Evolutionary conservation across 2,888 invertebrate species (phyloP).

Genomic region (Unio pictorum): DNA sequence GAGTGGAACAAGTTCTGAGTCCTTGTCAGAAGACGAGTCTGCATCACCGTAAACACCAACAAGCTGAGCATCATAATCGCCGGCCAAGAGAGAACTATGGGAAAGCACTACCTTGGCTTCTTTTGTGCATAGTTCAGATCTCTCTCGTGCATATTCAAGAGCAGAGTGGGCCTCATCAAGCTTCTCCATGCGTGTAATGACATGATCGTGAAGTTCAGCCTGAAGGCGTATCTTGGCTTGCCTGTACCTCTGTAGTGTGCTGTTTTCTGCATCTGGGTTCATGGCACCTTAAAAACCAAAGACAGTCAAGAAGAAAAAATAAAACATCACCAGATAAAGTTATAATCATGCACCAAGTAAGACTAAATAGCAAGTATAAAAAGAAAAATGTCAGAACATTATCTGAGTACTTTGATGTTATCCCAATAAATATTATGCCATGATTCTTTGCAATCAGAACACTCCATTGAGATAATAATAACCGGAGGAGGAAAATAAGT

Average conservation of each 20-base stretch:
- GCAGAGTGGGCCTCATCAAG: constrained; percentile 61
- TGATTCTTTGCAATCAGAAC: too few species aligned
- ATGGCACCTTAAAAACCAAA: too few species aligned
- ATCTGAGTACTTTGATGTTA: too few species aligned
- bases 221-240: constrained; percentile 60
- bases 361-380: too few species aligned
- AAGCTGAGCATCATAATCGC: constrained; percentile 64
- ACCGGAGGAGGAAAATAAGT: too few species aligned
- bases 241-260: constrained; percentile 52
- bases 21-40: constrained; percentile 43
- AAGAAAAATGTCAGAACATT: too few species aligned
- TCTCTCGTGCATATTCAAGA: constrained; percentile 63
- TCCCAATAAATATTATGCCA: too few species aligned
- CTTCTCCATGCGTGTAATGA: constrained; percentile 54
- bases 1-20: constrained; percentile 65
- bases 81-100: constrained; percentile 54
- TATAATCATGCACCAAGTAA: too few species aligned
- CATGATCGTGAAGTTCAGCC: constrained; percentile 63
- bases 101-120: constrained; percentile 64
- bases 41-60: constrained; percentile 64
- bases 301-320: too few species aligned
- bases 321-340: too few species aligned
- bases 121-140: constrained; percentile 58
- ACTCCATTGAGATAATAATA: too few species aligned
- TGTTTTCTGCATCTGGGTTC: constrained; percentile 59